A percentile compares a stretch with the other conserved stretches of the same genome.
Evolutionary conservation across 2,888 invertebrate genomes (phyloP).

Genomic region (Epinotia brunnichana): DNA sequence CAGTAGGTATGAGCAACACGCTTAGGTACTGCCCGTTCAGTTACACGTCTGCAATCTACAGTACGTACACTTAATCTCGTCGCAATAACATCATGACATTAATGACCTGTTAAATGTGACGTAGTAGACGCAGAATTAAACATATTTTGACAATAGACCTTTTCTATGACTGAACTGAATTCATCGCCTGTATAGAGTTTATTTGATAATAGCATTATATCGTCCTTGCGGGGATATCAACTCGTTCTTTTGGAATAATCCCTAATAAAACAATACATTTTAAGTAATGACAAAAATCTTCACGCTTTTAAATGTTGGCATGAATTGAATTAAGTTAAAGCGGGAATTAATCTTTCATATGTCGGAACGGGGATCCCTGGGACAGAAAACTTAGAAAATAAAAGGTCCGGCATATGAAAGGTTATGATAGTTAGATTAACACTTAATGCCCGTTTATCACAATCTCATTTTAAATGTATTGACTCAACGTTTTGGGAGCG

Average conservation of each 20-base stretch:
- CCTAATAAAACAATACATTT: neutral
- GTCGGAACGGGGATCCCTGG: too few species aligned
- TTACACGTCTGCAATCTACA: neutral
- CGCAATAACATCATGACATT: too few species aligned
- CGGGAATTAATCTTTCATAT: too few species aligned
- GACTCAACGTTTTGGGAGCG: slow-evolving; percentile 77
- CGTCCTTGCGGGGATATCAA: neutral
- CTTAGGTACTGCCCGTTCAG: neutral
- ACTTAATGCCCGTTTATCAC: slow-evolving; percentile 57
- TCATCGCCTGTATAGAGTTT: neutral
- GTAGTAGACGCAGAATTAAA: neutral
- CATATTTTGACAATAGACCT: neutral
- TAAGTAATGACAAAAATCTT: neutral
- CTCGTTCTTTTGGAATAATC: neutral
- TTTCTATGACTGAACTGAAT: neutral
- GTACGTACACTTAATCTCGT: too few species aligned
- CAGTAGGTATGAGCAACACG: neutral
- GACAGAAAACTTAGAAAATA: neutral
- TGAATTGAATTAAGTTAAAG: neutral
- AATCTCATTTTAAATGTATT: slow-evolving; percentile 67
- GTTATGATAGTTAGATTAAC: slow-evolving; percentile 14
- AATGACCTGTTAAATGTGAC: too few species aligned
- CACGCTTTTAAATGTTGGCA: slow-evolving; percentile 2
- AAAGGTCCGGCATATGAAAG: neutral
- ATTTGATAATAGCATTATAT: neutral